These are phyloP conservation scores for Solea solea DNA, from an alignment of 2,113 vertebrate species.

Conservation along the genomic window DNA sequence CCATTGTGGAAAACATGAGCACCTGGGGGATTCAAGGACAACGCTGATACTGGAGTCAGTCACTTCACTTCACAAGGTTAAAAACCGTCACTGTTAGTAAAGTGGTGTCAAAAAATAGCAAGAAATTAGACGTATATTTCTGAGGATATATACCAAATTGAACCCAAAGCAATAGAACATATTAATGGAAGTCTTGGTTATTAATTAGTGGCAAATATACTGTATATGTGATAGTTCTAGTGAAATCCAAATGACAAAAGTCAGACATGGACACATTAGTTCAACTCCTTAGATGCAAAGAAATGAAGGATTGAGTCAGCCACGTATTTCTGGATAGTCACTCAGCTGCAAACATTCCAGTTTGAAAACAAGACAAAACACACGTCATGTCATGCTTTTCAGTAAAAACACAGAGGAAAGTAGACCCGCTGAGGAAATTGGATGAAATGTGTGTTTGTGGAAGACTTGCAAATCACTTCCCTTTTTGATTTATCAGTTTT, in stretches of 20 bases:
- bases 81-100: slow-evolving; percentile 24
- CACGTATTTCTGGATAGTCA: slow-evolving; percentile 31
- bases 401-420: slow-evolving; percentile 30
- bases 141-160: too few relatives aligned
- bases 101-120: too few relatives aligned
- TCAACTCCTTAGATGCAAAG: slow-evolving; percentile 27
- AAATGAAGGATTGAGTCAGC: slow-evolving; percentile 24
- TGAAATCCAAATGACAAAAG: slow-evolving; percentile 40
- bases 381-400: slow-evolving; percentile 50
- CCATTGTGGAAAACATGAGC: slow-evolving; percentile 15
- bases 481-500: slow-evolving; percentile 51
- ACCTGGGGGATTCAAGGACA: slow-evolving; percentile 44
- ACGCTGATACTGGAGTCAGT: slow-evolving; percentile 19
- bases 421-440: slow-evolving; percentile 37
- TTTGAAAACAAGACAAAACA: slow-evolving; percentile 53
- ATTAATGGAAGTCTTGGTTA: too few relatives aligned
- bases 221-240: too few relatives aligned
- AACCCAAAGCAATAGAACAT: too few relatives aligned
- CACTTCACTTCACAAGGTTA: slow-evolving; percentile 27
- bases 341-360: slow-evolving; percentile 52
- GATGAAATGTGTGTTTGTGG: slow-evolving; percentile 41
- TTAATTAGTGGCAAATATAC: too few relatives aligned
- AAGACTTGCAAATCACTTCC: slow-evolving; percentile 47
- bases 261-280: slow-evolving; percentile 33
- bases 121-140: too few relatives aligned